Conservation (phyloP, 2,113 vertebrate genomes). For the Pangasianodon hypophthalmus region DNA sequence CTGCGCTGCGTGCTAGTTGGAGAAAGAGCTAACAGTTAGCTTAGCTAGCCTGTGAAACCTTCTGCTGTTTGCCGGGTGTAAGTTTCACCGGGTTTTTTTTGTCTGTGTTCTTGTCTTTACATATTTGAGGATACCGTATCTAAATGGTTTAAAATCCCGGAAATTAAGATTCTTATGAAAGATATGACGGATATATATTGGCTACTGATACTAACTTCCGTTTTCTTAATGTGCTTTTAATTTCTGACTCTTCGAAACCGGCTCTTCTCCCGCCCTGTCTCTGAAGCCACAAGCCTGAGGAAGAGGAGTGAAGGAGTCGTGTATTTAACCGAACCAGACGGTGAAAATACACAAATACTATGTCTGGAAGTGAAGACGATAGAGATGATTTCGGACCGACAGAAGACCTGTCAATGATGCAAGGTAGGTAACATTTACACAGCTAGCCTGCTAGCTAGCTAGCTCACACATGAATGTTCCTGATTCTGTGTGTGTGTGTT, state of each 20-base stretch:
- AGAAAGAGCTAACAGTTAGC: slow-evolving; percentile 26
- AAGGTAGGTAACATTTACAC: slow-evolving; percentile 66
- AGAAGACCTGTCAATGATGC: slow-evolving; percentile 69
- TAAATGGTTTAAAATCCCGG: too few species aligned
- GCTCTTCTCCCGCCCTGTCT: slow-evolving; percentile 49
- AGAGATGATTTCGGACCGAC: slow-evolving; percentile 71
- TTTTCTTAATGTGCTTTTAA: slow-evolving; percentile 64
- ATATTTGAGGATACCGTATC: not conserved
- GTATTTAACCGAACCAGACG: slow-evolving; percentile 36
- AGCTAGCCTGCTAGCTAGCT: not conserved
- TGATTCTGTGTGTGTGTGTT: not conserved
- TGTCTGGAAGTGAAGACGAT: slow-evolving; percentile 80
- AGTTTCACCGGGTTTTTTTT: slow-evolving; percentile 28
- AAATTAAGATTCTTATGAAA: not conserved
- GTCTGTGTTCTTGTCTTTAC: not conserved
- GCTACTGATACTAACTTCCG: slow-evolving; percentile 64
- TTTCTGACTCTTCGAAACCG: slow-evolving; percentile 52
- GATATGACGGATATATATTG: not conserved
- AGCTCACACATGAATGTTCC: not conserved
- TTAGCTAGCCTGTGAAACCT: not conserved
- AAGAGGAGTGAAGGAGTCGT: slow-evolving; percentile 25
- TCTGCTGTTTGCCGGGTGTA: slow-evolving; percentile 15
- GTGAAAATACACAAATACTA: slow-evolving; percentile 48
- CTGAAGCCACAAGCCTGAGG: slow-evolving; percentile 59
- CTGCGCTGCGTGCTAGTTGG: slow-evolving; percentile 22